Percentiles rank a stretch among this genome's conserved stretches.
Conservation (phyloP, 2,888 invertebrate species). For the Reticulitermes lucifugus region DNA sequence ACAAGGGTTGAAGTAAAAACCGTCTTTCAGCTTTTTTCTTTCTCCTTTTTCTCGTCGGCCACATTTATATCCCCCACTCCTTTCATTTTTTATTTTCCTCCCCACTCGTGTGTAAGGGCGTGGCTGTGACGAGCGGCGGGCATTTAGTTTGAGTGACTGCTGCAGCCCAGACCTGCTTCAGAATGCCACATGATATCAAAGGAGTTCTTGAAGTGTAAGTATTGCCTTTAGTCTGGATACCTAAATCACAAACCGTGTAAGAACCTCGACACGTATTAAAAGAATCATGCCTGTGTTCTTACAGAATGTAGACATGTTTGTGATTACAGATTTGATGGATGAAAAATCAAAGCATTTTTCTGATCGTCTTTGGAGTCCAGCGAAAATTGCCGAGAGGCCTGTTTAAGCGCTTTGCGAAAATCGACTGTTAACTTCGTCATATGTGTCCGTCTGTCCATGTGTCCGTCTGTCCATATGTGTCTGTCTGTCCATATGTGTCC, state of each 20-base stretch:
- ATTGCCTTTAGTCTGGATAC: neutral
- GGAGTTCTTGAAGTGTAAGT: slow-evolving; percentile 13
- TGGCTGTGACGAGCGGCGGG: neutral
- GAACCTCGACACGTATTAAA: neutral
- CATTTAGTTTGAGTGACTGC: slow-evolving; percentile 29
- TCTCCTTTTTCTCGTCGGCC: neutral
- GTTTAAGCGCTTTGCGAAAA: too few relatives aligned
- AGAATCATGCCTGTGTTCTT: neutral
- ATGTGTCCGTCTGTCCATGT: too few relatives aligned
- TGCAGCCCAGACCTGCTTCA: slow-evolving; percentile 26
- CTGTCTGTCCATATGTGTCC: too few relatives aligned
- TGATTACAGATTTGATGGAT: neutral
- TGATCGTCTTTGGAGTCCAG: too few relatives aligned
- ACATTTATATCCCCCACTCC: slow-evolving; percentile 4
- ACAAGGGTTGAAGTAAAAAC: slow-evolving; percentile 13
- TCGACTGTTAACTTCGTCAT: too few relatives aligned
- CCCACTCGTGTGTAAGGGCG: slow-evolving; percentile 16
- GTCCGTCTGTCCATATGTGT: too few relatives aligned
- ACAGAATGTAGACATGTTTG: neutral
- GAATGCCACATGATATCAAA: slow-evolving; percentile 27
- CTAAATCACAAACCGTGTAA: neutral
- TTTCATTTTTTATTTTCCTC: neutral
- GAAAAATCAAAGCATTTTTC: too few relatives aligned
- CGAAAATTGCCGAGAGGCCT: too few relatives aligned
- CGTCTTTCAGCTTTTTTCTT: neutral